Percentiles rank a stretch among this genome's conserved stretches.
Conservation (phyloP, 2,888 invertebrate species). For the Rhagonycha fulva region DNA sequence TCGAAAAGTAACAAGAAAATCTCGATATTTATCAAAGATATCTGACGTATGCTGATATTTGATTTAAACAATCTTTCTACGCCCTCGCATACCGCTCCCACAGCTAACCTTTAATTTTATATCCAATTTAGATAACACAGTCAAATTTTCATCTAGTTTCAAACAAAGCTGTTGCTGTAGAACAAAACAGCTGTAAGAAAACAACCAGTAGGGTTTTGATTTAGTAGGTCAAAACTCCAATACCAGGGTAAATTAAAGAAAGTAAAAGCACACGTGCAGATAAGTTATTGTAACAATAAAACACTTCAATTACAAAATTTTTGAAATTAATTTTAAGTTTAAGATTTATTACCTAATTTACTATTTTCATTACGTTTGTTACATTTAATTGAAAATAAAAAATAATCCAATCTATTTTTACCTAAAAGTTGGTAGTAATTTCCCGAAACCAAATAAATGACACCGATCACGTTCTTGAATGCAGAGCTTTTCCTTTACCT, state of each 20-base stretch:
- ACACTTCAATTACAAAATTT: background rate
- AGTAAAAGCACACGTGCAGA: background rate
- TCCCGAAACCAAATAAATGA: background rate
- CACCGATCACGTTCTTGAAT: background rate
- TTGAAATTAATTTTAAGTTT: background rate
- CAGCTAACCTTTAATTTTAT: background rate
- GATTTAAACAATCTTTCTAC: background rate
- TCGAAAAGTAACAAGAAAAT: background rate
- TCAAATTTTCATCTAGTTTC: background rate
- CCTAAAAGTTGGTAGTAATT: background rate
- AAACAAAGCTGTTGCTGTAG: background rate
- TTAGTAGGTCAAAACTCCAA: background rate
- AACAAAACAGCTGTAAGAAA: background rate
- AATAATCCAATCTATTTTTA: background rate
- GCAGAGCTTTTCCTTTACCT: background rate
- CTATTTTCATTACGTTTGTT: background rate
- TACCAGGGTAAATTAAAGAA: background rate
- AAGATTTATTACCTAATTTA: background rate
- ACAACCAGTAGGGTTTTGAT: background rate
- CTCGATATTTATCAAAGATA: background rate
- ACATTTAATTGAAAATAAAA: background rate
- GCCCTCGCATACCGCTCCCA: background rate
- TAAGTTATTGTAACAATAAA: background rate
- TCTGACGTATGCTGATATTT: background rate
- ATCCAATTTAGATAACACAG: background rate